Percentiles rank a stretch among this genome's conserved stretches.
Evolutionary conservation across 2,113 vertebrate genomes (phyloP).

Genomic region (Engraulis encrasicolus): DNA sequence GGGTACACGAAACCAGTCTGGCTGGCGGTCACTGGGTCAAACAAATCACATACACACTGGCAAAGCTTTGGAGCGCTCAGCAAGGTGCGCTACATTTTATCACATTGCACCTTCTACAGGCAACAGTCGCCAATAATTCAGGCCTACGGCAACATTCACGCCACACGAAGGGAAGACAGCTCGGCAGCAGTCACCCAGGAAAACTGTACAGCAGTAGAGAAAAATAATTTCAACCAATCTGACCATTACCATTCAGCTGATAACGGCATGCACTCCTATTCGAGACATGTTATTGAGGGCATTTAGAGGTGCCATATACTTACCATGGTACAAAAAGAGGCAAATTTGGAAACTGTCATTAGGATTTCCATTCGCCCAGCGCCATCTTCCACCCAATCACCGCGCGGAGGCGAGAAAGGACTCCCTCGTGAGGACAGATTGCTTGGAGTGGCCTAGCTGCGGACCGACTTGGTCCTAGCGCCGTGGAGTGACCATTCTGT

Average conservation of each 20-base stretch:
- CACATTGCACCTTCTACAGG: neutral
- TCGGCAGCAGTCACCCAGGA: constrained; percentile 62
- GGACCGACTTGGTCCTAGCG: constrained; percentile 30
- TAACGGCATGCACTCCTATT: neutral
- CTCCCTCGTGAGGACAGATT: constrained; percentile 63
- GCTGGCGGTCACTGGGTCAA: constrained; percentile 27
- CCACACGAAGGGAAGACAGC: constrained; percentile 50
- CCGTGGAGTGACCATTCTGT: neutral
- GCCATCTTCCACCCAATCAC: constrained; percentile 91
- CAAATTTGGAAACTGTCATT: constrained; percentile 98
- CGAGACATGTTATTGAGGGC: neutral
- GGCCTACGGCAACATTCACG: constrained; percentile 45
- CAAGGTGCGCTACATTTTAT: neutral
- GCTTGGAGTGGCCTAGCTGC: constrained; percentile 50
- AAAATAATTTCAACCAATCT: constrained; percentile 31
- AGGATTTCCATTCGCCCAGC: constrained; percentile 97
- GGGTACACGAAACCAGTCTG: constrained; percentile 31
- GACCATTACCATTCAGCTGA: neutral
- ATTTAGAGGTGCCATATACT: constrained; percentile 56
- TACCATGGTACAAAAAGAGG: constrained; percentile 99
- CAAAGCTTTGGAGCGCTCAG: constrained; percentile 18
- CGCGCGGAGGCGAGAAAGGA: constrained; percentile 70
- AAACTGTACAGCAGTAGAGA: constrained; percentile 64
- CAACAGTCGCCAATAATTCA: constrained; percentile 26
- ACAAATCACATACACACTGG: constrained; percentile 4